phyloP scores from a whole-genome alignment of 2,113 vertebrate genomes.

The Hyperopisus bebe region DNA sequence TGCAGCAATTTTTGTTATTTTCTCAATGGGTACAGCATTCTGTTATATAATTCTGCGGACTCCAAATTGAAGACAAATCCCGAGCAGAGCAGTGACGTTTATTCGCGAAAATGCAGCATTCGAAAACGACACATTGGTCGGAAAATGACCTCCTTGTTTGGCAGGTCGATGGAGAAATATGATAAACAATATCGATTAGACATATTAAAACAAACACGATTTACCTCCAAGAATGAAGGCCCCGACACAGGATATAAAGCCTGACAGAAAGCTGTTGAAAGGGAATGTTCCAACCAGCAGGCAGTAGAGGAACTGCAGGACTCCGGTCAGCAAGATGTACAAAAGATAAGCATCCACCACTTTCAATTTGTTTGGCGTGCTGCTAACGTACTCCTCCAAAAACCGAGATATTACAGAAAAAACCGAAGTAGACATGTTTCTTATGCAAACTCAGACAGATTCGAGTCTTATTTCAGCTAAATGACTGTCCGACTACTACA shows the following conservation, averaged over 20 bases:
- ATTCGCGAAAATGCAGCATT: background rate
- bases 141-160: background rate
- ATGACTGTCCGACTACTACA: background rate
- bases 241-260: conserved; percentile 92
- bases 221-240: conserved; percentile 89
- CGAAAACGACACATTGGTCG: background rate
- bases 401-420: conserved; percentile 78
- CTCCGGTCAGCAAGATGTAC: conserved; percentile 87
- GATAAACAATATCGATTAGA: background rate
- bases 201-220: background rate
- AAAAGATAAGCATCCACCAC: conserved; percentile 86
- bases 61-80: background rate
- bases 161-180: background rate
- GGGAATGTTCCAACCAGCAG: conserved; percentile 90
- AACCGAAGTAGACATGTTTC: conserved; percentile 71
- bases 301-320: conserved; percentile 89
- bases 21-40: background rate
- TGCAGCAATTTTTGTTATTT: background rate
- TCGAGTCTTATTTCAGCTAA: background rate
- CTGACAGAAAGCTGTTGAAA: conserved; percentile 94
- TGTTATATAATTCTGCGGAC: background rate
- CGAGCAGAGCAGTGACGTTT: background rate
- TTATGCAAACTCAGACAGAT: background rate
- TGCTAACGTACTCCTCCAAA: conserved; percentile 75
- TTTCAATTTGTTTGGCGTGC: conserved; percentile 79